Evolutionary conservation across 2,113 vertebrate species (phyloP).

Genomic region (Lutjanus erythropterus): DNA sequence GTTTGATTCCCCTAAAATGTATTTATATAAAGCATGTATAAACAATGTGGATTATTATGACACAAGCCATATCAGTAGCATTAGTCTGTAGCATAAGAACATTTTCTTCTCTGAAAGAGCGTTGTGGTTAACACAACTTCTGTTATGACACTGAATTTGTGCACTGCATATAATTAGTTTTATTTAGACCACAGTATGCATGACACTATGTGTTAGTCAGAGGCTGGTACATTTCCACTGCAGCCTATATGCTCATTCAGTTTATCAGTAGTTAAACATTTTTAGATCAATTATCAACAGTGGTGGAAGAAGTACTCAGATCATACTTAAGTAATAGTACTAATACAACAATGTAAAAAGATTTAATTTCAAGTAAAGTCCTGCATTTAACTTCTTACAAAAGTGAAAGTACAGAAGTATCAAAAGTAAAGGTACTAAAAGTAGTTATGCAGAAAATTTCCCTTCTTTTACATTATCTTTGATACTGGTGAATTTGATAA

Average conservation of each 20-base stretch:
- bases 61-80: no score
- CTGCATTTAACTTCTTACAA: neutral
- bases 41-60: neutral
- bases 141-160: neutral
- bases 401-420: neutral
- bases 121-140: neutral
- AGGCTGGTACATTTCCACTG: constrained; percentile 22
- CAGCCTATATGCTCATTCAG: neutral
- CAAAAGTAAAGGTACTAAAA: neutral
- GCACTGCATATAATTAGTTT: neutral
- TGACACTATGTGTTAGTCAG: neutral
- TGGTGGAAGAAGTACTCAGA: neutral
- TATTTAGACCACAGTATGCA: neutral
- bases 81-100: neutral
- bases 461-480: neutral
- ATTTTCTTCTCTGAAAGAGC: constrained; percentile 6
- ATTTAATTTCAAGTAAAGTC: no score
- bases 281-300: neutral
- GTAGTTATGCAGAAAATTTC: neutral
- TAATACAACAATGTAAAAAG: neutral
- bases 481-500: neutral
- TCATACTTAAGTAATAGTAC: neutral
- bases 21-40: neutral
- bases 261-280: neutral
- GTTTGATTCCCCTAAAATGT: neutral